Evolutionary conservation across 1,140 invertebrate species (phyloP), one percentile per base, ranked within the genome.

Genomic region (Patella vulgata): DNA sequence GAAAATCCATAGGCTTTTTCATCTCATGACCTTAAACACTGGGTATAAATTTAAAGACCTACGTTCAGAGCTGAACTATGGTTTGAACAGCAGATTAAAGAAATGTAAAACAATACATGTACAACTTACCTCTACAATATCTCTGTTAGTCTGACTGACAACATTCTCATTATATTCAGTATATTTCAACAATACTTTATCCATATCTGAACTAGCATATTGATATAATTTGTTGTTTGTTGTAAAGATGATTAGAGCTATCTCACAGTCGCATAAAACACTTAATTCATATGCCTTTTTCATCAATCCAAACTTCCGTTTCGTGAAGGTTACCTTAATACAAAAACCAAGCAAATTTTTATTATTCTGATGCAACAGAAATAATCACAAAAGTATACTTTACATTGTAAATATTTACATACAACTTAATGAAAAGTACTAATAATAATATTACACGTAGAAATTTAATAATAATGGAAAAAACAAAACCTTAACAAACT

Each of bases 111-210:
- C 50, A 52, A 12, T 52, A 12, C 12, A 52, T 27, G n/a, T n/a
- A n/a, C n/a, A 3, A 74, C 91, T 90, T 90, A 98, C 96, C 92
- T 99, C 97, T 85, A 99, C 96, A 82, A 99, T 99, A 87, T 99
- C 99, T 85, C 96, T 96, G 87, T 99, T 99, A 79, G 97, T 99
- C 75, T 99, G 91, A 73, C 95, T 97, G 87, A 99, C 97, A 84
- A 99, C 97, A 27, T 97, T 97, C 87, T 99, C 97, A 87, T 99
- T 99, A 89, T 99, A 99, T 88, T 99, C 97, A 67, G 97, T 99
- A 87, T 99, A 99, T 87, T 99, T 99, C 74, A 99, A 90, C 70
- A 99, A 88, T 72, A 99, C 96, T 87, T 98, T 98, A 88, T 99
- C 97, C 96, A 99, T 99, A 85, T 99, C 97, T 55, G 96, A 98